Percentiles rank a stretch among this genome's conserved stretches.
Evolutionary conservation across 2,113 vertebrate species (phyloP).

Genomic region (Tylochromis polylepis): DNA sequence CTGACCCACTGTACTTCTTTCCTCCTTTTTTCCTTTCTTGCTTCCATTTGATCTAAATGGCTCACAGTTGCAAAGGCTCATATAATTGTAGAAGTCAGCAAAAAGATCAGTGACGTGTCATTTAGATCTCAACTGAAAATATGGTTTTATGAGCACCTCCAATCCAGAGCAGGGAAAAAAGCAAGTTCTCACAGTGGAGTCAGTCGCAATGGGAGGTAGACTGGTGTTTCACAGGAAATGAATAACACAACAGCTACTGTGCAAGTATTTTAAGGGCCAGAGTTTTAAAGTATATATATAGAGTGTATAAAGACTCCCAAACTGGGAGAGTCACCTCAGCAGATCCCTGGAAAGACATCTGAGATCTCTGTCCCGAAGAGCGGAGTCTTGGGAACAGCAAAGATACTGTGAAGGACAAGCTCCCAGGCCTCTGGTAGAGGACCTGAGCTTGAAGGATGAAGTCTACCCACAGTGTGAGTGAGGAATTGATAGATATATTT

Average conservation of each 20-base stretch:
- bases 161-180: background rate
- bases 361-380: background rate
- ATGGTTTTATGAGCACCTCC: background rate
- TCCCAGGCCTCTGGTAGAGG: background rate
- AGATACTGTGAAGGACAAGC: background rate
- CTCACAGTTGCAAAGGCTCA: background rate
- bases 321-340: background rate
- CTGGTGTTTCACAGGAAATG: background rate
- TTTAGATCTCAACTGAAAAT: background rate
- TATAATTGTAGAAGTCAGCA: background rate
- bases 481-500: background rate
- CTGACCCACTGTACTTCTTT: background rate
- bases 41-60: background rate
- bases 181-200: background rate
- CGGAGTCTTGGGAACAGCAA: background rate
- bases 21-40: background rate
- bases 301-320: background rate
- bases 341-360: background rate
- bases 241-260: background rate
- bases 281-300: background rate
- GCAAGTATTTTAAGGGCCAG: background rate
- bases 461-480: background rate
- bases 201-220: background rate
- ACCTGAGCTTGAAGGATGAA: background rate
- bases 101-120: background rate